These are phyloP conservation scores for Podotricha telesiphe DNA, from an alignment of 2,888 invertebrate genomes.

Conservation along the genomic window DNA sequence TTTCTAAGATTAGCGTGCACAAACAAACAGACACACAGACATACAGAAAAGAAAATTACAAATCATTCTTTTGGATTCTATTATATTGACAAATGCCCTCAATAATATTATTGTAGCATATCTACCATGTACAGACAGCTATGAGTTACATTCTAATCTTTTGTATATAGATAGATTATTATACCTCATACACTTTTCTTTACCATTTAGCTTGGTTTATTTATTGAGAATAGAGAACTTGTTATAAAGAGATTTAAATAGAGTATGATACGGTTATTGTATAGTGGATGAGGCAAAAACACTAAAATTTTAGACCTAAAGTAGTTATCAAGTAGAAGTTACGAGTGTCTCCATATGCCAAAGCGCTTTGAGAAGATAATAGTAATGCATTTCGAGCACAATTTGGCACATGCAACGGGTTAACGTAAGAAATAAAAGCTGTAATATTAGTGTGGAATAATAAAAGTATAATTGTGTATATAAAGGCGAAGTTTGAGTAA, in stretches of 20 bases:
- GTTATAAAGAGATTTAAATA: conserved; percentile 2
- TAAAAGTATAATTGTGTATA: background rate
- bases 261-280: conserved; percentile 18
- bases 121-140: no score
- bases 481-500: no score
- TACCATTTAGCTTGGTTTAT: background rate
- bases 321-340: conserved; percentile 20
- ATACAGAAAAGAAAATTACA: no score
- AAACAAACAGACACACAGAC: no score
- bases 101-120: no score
- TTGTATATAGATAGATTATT: no score
- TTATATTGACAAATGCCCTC: no score
- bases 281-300: conserved; percentile 1
- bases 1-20: no score
- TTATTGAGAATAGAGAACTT: background rate
- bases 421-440: conserved; percentile 1
- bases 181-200: no score
- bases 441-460: conserved; percentile 1
- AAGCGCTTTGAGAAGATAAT: conserved; percentile 16
- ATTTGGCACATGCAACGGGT: conserved; percentile 10
- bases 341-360: conserved; percentile 20
- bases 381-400: conserved; percentile 14
- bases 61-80: no score
- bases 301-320: conserved; percentile 17
- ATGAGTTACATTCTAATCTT: no score